phyloP scores from a whole-genome alignment of 2,888 invertebrate genomes.

The Drosophila mulleri region DNA sequence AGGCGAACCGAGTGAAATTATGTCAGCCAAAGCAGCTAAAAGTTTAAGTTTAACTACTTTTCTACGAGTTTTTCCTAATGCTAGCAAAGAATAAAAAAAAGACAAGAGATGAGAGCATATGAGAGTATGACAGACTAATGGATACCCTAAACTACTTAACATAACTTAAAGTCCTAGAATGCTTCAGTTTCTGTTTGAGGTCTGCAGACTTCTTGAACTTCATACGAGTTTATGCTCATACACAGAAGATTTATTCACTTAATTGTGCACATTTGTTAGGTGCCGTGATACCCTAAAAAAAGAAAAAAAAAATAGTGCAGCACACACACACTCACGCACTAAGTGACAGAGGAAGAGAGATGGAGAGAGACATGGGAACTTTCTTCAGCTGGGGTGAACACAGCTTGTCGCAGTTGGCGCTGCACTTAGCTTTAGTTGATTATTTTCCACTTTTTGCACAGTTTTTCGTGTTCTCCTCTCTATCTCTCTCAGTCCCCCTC shows the following conservation, averaged over 20 bases:
- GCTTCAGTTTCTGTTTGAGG: neutral
- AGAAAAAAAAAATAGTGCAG: neutral
- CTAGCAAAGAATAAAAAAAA: conserved; percentile 19
- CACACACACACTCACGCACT: conserved; percentile 8
- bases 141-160: neutral
- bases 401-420: conserved; percentile 69
- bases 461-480: neutral
- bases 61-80: conserved; percentile 64
- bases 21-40: conserved; percentile 68
- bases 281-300: neutral
- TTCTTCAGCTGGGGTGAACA: conserved; percentile 68
- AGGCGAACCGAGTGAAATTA: conserved; percentile 60
- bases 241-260: neutral
- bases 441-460: conserved; percentile 56
- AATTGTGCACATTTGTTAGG: neutral
- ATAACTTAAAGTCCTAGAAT: neutral
- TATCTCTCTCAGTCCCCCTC: neutral
- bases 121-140: neutral
- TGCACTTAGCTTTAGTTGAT: conserved; percentile 70
- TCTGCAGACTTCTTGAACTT: neutral
- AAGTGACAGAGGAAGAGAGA: neutral
- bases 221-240: neutral
- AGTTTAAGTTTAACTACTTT: conserved; percentile 77
- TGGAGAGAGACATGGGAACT: conserved; percentile 38
- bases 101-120: neutral